Conservation (phyloP, 2,888 invertebrate genomes). For the Temnothorax ravouxi region DNA sequence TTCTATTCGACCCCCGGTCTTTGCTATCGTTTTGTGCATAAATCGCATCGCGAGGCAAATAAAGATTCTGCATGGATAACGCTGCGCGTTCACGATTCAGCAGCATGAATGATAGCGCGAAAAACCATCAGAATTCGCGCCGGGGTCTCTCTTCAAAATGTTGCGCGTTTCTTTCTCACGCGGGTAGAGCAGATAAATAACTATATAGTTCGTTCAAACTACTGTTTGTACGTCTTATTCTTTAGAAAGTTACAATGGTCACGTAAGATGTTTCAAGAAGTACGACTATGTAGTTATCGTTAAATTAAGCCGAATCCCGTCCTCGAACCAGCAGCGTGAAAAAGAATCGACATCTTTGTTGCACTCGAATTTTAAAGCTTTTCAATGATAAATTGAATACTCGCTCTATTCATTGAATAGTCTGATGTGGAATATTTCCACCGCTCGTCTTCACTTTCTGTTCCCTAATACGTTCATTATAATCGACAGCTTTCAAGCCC, state of each 20-base stretch:
- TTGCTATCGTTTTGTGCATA: conserved; percentile 48
- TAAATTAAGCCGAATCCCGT: conserved; percentile 78
- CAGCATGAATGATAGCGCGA: conserved; percentile 55
- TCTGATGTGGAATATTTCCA: conserved; percentile 21
- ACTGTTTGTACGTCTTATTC: conserved; percentile 64
- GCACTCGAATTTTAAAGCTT: conserved; percentile 63
- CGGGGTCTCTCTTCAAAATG: conserved; percentile 26
- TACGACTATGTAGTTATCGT: conserved; percentile 74
- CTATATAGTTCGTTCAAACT: conserved; percentile 45
- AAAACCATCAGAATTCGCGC: conserved; percentile 24
- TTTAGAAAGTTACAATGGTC: conserved; percentile 70
- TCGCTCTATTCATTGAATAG: conserved; percentile 35
- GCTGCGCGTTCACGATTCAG: conserved; percentile 46
- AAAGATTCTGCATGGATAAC: conserved; percentile 43
- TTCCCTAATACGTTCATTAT: conserved; percentile 14
- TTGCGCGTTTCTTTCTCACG: conserved; percentile 24
- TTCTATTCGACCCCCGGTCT: conserved; percentile 45
- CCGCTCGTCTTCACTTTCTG: conserved; percentile 21
- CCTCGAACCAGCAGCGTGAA: conserved; percentile 63
- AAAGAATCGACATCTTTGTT: conserved; percentile 73
- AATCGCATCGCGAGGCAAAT: conserved; percentile 51
- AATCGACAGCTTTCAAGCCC: conserved; percentile 37
- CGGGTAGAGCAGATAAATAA: conserved; percentile 28
- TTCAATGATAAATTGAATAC: conserved; percentile 67
- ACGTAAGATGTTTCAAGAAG: conserved; percentile 64